phyloP scores from a whole-genome alignment of 2,113 vertebrate species.

The Caranx melampygus region DNA sequence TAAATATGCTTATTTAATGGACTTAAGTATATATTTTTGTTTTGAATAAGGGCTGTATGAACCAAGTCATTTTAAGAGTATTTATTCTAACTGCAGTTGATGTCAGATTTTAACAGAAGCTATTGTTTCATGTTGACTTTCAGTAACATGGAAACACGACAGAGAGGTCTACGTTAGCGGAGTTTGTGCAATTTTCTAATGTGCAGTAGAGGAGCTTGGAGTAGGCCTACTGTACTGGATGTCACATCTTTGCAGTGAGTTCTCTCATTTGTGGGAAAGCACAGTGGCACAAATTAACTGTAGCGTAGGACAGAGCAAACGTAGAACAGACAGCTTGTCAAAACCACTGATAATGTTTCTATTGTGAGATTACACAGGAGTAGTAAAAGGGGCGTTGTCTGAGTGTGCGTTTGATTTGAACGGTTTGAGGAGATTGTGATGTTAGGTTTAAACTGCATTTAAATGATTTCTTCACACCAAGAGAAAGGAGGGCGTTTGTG shows the following conservation, averaged over 20 bases:
- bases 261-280: conserved; percentile 27
- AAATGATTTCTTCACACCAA: background rate
- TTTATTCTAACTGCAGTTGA: conserved; percentile 42
- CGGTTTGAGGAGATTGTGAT: background rate
- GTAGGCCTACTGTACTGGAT: background rate
- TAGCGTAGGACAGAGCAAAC: background rate
- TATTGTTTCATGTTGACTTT: conserved; percentile 39
- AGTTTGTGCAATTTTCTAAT: conserved; percentile 34
- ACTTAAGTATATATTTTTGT: conserved; percentile 53
- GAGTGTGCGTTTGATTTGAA: background rate
- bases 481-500: background rate
- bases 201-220: conserved; percentile 35
- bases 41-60: conserved; percentile 75
- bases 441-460: background rate
- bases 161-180: conserved; percentile 2
- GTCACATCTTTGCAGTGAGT: conserved; percentile 16
- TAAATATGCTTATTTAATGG: conserved; percentile 57
- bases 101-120: conserved; percentile 38
- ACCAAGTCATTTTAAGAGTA: conserved; percentile 33
- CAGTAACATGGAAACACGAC: conserved; percentile 28
- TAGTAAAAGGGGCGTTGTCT: conserved; percentile 1
- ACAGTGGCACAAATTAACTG: conserved; percentile 14
- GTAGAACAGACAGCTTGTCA: conserved; percentile 15
- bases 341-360: conserved; percentile 1
- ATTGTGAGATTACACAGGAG: background rate